Conservation (phyloP, 2,888 invertebrate genomes). For the Trypoxylon attenuatum region DNA sequence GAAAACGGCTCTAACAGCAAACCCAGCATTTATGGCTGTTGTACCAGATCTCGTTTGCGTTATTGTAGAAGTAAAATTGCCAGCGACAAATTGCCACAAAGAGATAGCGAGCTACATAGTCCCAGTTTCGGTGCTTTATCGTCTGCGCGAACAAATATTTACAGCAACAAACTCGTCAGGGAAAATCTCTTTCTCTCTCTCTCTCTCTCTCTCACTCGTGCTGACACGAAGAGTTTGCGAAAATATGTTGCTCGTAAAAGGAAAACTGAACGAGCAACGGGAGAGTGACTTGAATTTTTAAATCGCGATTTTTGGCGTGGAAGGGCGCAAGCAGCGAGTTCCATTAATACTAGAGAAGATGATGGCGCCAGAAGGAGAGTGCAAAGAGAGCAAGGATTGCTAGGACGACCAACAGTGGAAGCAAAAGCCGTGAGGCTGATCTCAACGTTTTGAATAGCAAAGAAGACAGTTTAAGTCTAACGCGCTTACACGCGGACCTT, state of each 20-base stretch:
- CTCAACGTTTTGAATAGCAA: slow-evolving; percentile 24
- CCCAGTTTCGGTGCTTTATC: no score
- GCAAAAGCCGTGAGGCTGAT: background rate
- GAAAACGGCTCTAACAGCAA: background rate
- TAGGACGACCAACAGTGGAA: background rate
- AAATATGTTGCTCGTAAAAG: no score
- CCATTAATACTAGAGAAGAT: background rate
- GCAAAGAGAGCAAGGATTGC: background rate
- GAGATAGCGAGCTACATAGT: no score
- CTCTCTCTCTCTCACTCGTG: no score
- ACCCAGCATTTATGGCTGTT: background rate
- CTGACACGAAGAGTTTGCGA: no score
- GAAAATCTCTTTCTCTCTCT: no score
- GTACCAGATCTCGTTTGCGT: slow-evolving; percentile 1
- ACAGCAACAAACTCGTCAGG: no score
- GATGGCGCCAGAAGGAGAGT: background rate
- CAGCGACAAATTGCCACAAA: slow-evolving; percentile 4
- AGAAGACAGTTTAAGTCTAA: slow-evolving; percentile 54
- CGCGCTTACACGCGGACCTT: slow-evolving; percentile 50
- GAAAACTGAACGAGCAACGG: no score
- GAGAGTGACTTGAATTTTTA: background rate
- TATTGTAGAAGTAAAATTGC: slow-evolving; percentile 1
- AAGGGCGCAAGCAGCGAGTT: background rate
- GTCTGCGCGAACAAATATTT: no score
- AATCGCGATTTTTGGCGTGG: background rate